Base-by-base conservation (phyloP, 2,888 invertebrate genomes). In the Embidobia sp. region DNA sequence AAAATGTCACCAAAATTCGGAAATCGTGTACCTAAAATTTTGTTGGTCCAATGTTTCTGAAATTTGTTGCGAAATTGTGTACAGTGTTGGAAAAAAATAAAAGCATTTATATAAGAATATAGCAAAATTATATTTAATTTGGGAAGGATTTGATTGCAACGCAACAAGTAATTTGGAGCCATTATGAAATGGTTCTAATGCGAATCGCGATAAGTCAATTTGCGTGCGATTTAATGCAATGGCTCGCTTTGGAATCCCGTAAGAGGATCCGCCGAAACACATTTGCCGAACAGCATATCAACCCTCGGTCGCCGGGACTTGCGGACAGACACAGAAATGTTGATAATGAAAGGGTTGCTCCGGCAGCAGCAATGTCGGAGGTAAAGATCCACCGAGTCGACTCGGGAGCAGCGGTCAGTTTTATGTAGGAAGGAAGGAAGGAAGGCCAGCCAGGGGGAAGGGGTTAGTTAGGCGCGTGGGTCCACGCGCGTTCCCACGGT, bases 401-500 rank as follows among this genome's bases (percentile, higher is more conserved):
- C 53, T 51, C 69, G 67, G 69, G 57, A 51, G 37, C 37, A 33
- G 64, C 55, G 66, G 70, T 42, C 46, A 63, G 78, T 51, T 75
- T 70, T 53, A 66, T 72, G 66, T 73, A 78, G 77, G 66, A 78
- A 75, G 80, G 77, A 78, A 76, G 59, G 76, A 67, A 48, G 75
- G 64, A 75, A 66, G 22, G 35, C 16, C 13, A 29, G 33, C 19
- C 18, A 10, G 10, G 51, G 37, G 79, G 82, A 82, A 83, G 85
- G 86, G 86, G 87, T 85, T 86, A 86, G 87, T 86, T 85, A 84
- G 88, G 86, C 88, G 87, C 87, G 88, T 88, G 88, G 87, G 86
- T 83, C 88, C 86, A 87, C 87, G 85, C 84, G 85, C 85, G 88
- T 89, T 88, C 88, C 88, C 88, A 89, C 88, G 88, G 86, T 88